Conservation (phyloP, 2,888 invertebrate species). For the Poecilobothrus nobilitatus region DNA sequence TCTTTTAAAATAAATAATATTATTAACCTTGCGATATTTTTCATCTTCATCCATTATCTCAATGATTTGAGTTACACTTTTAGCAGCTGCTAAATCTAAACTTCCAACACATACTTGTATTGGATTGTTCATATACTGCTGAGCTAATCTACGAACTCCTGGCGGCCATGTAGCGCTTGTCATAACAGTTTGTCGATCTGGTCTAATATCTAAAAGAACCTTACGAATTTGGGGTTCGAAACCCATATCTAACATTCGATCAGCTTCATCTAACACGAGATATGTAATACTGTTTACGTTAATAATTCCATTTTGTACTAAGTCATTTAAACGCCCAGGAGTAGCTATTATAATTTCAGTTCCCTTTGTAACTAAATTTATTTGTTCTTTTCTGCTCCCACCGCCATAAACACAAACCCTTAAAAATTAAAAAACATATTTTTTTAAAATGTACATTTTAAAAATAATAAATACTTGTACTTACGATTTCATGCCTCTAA, state of each 20-base stretch:
- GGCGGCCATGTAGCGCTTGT: conserved; percentile 94
- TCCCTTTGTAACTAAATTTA: conserved; percentile 62
- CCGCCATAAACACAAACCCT: conserved; percentile 90
- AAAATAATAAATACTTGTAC: conserved; percentile 24
- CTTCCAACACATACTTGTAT: conserved; percentile 85
- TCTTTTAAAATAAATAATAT: not conserved
- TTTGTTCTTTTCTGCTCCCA: conserved; percentile 70
- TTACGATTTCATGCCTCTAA: conserved; percentile 76
- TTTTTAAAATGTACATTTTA: not conserved
- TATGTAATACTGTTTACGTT: conserved; percentile 74
- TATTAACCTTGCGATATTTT: conserved; percentile 54
- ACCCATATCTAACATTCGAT: conserved; percentile 80
- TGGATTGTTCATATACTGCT: conserved; percentile 81
- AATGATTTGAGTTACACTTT: conserved; percentile 75
- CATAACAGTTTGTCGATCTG: conserved; percentile 92
- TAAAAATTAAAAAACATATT: conserved; percentile 19
- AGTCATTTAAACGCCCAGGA: conserved; percentile 85
- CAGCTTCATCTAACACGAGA: conserved; percentile 86
- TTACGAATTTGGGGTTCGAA: conserved; percentile 83
- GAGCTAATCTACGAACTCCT: conserved; percentile 75
- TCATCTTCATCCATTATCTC: conserved; percentile 61
- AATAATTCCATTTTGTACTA: conserved; percentile 64
- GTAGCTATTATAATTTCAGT: conserved; percentile 94
- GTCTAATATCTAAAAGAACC: conserved; percentile 68
- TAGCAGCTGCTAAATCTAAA: conserved; percentile 79